Conservation (phyloP, 2,888 invertebrate species). For the Himalopsyche tibetana region DNA sequence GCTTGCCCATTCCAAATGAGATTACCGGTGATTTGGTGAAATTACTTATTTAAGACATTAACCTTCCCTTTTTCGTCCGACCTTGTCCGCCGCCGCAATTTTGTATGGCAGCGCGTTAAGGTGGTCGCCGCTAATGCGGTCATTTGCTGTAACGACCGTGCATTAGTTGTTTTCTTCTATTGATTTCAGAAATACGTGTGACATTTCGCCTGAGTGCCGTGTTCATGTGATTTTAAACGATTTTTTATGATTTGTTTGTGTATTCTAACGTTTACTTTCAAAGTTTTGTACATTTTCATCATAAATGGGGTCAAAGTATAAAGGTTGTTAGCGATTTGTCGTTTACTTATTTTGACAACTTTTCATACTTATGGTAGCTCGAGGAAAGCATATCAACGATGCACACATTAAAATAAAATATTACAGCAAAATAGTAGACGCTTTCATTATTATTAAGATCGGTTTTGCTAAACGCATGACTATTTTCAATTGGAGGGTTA, state of each 20-base stretch:
- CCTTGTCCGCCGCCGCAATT: conserved; percentile 25
- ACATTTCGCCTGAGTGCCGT: not conserved
- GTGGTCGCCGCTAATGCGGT: conserved; percentile 13
- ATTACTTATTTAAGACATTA: conserved; percentile 34
- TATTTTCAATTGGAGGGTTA: no score
- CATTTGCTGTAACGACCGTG: conserved; percentile 19
- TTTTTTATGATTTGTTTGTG: conserved; percentile 21
- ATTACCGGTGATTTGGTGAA: conserved; percentile 24
- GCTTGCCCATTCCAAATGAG: conserved; percentile 26
- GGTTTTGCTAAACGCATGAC: no score
- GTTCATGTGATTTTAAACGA: conserved; percentile 22
- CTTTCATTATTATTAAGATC: no score
- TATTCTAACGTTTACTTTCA: not conserved
- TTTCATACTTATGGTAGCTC: no score
- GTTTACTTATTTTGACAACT: no score
- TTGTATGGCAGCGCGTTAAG: conserved; percentile 26
- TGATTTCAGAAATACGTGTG: conserved; percentile 26
- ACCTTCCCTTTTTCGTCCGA: conserved; percentile 26
- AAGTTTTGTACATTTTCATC: not conserved
- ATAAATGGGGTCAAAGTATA: not conserved
- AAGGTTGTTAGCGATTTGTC: no score
- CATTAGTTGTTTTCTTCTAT: conserved; percentile 34
- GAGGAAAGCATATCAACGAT: no score
- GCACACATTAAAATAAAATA: no score
- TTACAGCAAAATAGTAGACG: no score